Conservation (phyloP, 2,888 invertebrate genomes). For the Piscicola geometra region DNA sequence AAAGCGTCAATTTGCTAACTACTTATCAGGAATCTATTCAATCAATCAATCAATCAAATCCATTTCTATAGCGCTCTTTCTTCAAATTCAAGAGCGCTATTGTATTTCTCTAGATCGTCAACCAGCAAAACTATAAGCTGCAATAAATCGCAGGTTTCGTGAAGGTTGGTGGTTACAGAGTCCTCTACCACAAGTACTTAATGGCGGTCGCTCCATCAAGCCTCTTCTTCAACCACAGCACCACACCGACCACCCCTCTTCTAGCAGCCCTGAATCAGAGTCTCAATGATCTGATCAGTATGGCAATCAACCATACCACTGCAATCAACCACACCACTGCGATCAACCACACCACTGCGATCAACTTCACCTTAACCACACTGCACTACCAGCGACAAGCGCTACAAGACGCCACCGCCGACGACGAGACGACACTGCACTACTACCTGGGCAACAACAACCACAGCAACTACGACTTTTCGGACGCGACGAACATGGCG, state of each 20-base stretch:
- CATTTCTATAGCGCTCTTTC: too few relatives aligned
- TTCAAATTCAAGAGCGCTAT: too few relatives aligned
- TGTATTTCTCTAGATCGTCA: too few relatives aligned
- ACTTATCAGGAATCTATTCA: too few relatives aligned
- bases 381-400: too few relatives aligned
- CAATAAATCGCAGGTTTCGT: slow-evolving; percentile 56
- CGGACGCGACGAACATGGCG: slow-evolving; percentile 40
- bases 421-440: not conserved
- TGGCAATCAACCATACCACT: not conserved
- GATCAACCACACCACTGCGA: not conserved
- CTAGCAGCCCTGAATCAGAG: too few relatives aligned
- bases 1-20: too few relatives aligned
- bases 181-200: slow-evolving; percentile 54
- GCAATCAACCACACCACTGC: not conserved
- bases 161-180: slow-evolving; percentile 56
- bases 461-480: slow-evolving; percentile 35
- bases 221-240: slow-evolving; percentile 37
- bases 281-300: not conserved
- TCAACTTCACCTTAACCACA: not conserved
- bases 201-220: slow-evolving; percentile 52
- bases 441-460: slow-evolving; percentile 39
- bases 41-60: too few relatives aligned
- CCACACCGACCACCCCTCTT: too few relatives aligned
- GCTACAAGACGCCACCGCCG: not conserved
- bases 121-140: too few relatives aligned